Conservation (phyloP, 1,140 invertebrate species). For the Drosophila sp. region DNA sequence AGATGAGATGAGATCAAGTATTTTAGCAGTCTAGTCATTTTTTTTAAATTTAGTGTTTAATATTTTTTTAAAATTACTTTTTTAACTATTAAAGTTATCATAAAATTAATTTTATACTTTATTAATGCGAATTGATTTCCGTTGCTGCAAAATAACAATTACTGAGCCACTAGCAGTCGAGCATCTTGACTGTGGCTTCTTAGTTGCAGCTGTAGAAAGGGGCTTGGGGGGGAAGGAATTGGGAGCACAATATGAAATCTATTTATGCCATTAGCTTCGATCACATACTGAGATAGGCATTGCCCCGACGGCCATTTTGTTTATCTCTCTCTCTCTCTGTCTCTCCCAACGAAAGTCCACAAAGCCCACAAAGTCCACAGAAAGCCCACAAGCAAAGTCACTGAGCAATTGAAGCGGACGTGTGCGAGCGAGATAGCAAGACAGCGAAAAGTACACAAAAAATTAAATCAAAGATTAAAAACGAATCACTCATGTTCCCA, state of each 20-base stretch:
- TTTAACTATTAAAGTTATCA: no score
- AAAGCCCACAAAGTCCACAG: slow-evolving; percentile 8
- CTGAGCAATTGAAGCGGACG: not conserved
- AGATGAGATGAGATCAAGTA: no score
- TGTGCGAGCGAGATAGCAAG: not conserved
- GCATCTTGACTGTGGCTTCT: no score
- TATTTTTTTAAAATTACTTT: no score
- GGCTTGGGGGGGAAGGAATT: not conserved
- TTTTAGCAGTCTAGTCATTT: no score
- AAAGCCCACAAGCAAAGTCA: not conserved
- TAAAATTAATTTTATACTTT: no score
- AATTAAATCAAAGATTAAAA: slow-evolving; percentile 78
- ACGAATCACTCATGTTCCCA: slow-evolving; percentile 78
- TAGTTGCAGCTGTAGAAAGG: no score
- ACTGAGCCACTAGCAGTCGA: no score
- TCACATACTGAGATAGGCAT: slow-evolving; percentile 60
- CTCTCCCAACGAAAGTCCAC: not conserved
- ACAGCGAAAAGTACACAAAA: slow-evolving; percentile 51
- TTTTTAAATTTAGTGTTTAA: no score
- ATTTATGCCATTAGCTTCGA: slow-evolving; percentile 83
- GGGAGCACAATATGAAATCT: slow-evolving; percentile 74
- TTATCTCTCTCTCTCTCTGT: slow-evolving; percentile 60
- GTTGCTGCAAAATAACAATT: no score
- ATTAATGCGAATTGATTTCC: no score
- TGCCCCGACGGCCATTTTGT: slow-evolving; percentile 53